Percentiles rank a stretch among this genome's conserved stretches.
These are phyloP conservation scores for Nemopilema nomurai DNA, from an alignment of 30 jellyfish, hydroid and myxozoan genomes.

Conservation along the genomic window DNA sequence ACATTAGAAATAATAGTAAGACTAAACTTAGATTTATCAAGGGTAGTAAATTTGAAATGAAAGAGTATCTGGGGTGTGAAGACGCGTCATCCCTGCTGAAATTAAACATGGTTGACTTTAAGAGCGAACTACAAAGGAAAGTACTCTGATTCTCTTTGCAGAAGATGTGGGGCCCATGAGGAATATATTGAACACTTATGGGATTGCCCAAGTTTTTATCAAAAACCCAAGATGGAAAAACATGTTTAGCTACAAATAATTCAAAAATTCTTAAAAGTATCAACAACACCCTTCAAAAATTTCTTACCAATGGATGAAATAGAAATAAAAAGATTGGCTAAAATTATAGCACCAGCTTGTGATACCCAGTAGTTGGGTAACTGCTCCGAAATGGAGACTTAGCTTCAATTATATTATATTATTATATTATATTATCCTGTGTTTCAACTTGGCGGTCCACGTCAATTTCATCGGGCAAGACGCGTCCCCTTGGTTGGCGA, in stretches of 20 bases:
- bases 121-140: slow-evolving; percentile 11
- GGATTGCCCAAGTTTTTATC: neutral
- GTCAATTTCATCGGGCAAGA: neutral
- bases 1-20: neutral
- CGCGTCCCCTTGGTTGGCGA: neutral
- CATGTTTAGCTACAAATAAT: neutral
- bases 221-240: neutral
- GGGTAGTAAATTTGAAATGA: neutral
- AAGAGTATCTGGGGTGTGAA: neutral
- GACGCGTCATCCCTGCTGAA: neutral
- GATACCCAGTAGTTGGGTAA: neutral
- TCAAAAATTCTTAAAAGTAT: neutral
- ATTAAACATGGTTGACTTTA: slow-evolving; percentile 1
- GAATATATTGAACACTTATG: neutral
- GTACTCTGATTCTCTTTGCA: slow-evolving; percentile 7
- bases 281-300: neutral
- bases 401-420: neutral
- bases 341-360: neutral
- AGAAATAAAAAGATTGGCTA: neutral
- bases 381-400: neutral
- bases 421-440: too few relatives aligned
- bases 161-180: slow-evolving; percentile 13
- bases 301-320: neutral
- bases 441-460: neutral
- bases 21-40: neutral